Percentiles rank a stretch among this genome's conserved stretches.
Conservation (phyloP, 2,113 vertebrate species). For the Tympanuchus pallidicinctus region DNA sequence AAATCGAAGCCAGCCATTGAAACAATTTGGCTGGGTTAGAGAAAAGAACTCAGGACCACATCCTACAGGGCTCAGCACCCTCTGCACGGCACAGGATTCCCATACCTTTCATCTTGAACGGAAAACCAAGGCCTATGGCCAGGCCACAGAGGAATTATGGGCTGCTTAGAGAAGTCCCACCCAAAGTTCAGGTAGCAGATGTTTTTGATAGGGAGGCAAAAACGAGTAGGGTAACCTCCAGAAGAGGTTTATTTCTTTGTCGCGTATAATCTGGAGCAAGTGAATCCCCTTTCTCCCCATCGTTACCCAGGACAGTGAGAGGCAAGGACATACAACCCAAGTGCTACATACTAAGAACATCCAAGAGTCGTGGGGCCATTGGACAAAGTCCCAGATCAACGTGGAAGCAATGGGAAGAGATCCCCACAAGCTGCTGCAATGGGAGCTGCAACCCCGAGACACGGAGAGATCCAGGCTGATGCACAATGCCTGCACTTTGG, state of each 20-base stretch:
- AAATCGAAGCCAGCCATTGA: not conserved
- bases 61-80: not conserved
- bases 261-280: not conserved
- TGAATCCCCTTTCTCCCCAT: not conserved
- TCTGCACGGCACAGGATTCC: not conserved
- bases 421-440: fast-evolving
- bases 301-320: not conserved
- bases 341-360: fast-evolving
- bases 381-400: fast-evolving
- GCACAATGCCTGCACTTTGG: not conserved
- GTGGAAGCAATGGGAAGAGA: not conserved
- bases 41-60: not conserved
- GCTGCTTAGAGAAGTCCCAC: fast-evolving
- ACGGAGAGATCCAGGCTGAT: not conserved
- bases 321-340: not conserved
- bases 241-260: not conserved
- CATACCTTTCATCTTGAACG: not conserved
- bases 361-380: fast-evolving
- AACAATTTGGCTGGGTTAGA: not conserved
- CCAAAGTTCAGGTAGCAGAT: not conserved
- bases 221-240: fast-evolving
- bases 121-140: not conserved
- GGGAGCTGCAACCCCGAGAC: not conserved
- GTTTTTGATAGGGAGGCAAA: not conserved
- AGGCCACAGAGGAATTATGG: fast-evolving